Conservation (phyloP, 2,113 vertebrate genomes). For the Pontoporia blainvillei region DNA sequence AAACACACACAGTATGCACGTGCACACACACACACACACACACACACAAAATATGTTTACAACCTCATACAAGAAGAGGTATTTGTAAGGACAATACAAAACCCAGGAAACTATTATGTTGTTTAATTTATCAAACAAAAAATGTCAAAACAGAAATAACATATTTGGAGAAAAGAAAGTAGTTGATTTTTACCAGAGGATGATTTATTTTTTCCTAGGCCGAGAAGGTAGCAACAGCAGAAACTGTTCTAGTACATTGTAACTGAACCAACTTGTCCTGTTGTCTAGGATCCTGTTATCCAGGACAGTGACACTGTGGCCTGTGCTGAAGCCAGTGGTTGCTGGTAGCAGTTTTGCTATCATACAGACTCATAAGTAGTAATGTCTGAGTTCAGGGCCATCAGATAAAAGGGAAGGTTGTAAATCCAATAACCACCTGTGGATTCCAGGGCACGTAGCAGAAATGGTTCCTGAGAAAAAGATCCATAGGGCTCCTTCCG, state of each 20-base stretch:
- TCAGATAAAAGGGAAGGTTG: neutral
- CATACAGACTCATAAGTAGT: neutral
- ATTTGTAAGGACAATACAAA: neutral
- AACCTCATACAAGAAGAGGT: neutral
- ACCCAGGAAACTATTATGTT: neutral
- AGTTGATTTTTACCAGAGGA: neutral
- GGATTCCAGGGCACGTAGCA: neutral
- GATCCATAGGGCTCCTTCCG: rapidly evolving
- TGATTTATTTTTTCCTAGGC: neutral
- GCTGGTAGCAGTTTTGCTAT: neutral
- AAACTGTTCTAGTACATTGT: neutral
- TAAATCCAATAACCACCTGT: neutral
- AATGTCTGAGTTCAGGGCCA: neutral
- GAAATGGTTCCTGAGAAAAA: neutral
- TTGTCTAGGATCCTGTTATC: too few species aligned
- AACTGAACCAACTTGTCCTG: neutral
- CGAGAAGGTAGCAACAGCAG: neutral
- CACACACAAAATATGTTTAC: neutral
- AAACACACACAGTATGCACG: neutral
- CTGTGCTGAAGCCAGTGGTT: neutral
- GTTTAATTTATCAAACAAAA: neutral
- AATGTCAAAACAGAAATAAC: neutral
- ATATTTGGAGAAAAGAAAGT: neutral
- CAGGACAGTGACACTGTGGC: neutral
- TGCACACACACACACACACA: neutral